Percentiles rank a stretch among this genome's conserved stretches.
phyloP scores from a whole-genome alignment of 2,113 vertebrate species.

The Apteryx owenii region DNA sequence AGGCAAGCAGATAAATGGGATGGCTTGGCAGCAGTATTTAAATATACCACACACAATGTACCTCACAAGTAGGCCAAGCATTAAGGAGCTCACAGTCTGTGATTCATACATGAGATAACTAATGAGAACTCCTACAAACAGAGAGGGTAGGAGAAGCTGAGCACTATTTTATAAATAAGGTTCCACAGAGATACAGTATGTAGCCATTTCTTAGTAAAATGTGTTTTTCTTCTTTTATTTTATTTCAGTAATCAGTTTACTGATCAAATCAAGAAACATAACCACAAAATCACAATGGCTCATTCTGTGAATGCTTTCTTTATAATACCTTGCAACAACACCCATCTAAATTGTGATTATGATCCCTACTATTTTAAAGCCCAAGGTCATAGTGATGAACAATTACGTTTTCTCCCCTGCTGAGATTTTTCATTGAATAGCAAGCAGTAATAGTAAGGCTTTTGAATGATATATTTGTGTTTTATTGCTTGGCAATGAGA shows the following conservation, averaged over 20 bases:
- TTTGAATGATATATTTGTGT: background rate
- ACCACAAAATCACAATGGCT: background rate
- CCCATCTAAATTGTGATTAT: background rate
- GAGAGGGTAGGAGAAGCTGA: background rate
- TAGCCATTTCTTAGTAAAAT: background rate
- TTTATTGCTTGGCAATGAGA: background rate
- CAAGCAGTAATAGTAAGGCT: background rate
- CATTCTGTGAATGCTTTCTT: background rate
- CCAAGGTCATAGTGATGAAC: background rate
- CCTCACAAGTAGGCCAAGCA: background rate
- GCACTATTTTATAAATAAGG: background rate
- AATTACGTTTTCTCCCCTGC: background rate
- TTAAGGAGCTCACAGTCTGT: background rate
- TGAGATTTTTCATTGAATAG: background rate
- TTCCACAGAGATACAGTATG: background rate
- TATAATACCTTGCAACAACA: background rate
- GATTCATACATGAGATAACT: background rate
- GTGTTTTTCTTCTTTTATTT: background rate
- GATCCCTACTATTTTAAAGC: background rate
- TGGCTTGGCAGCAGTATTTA: background rate
- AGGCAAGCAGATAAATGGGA: background rate
- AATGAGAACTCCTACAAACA: background rate
- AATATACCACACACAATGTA: conserved; percentile 1
- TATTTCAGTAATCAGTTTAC: background rate
- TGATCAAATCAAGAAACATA: background rate